Evolutionary conservation across 1,140 invertebrate genomes (phyloP), one percentile per base, ranked within the genome.

Genomic region (Hycleus cichorii): DNA sequence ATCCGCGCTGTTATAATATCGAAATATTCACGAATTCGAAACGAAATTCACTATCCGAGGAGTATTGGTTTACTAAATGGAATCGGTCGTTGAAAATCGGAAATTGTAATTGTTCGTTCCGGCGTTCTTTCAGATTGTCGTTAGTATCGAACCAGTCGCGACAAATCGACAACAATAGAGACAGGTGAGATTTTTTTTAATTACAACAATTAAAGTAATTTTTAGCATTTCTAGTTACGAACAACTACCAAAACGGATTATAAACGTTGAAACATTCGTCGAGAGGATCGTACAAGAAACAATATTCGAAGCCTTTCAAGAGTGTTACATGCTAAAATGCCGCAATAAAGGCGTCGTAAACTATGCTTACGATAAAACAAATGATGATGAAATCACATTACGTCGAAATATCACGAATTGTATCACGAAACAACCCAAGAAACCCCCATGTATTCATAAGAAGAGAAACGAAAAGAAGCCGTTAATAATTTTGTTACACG

Each of bases 401-500:
- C 40, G 63, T 59, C 61, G 51, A 38, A 56, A 52, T 44, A 39
- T 27, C 8, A 26, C 6, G 26, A 9, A 10, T 32, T 24, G 40
- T 10, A 32, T 53, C 7, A 53, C 25, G 3, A 46, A 45, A n/a
- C 51, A 53, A 32, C 51, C 51, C 7, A 53, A 52, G 32, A 62
- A 62, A 47, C 10, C 40, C 57, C 27, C 39, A 45, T 56, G 44
- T 47, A 24, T 39, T 9, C 46, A 56, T 46, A 57, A 48, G 47
- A 55, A 59, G 52, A 27, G 47, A 18, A 27, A 32, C 49, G 32
- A 57, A 52, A 11, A 42, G 9, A 42, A 42, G 10, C 40, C 40
- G 40, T n/a, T n/a, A 42, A 42, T n/a, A 8, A 42, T 88, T 52
- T 85, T 90, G 62, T 75, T 89, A 24, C 87, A 90, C 71, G 86